Percentiles rank a stretch among this genome's conserved stretches.
phyloP scores from a whole-genome alignment of 1,140 invertebrate species.

The Drosophila leontia region DNA sequence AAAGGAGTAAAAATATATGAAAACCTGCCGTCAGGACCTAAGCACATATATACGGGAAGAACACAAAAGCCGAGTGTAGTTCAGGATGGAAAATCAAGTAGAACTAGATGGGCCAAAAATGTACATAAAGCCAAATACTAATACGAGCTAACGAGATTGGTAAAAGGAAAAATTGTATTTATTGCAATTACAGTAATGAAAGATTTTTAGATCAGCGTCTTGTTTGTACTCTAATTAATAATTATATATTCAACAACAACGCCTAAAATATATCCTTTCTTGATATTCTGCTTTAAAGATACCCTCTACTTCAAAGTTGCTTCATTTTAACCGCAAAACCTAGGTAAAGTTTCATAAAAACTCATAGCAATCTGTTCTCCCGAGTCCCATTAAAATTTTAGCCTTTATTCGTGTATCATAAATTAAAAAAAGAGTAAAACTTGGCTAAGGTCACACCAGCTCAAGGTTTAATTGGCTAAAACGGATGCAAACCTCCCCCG shows the following conservation, averaged over 20 bases:
- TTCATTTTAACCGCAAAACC: background rate
- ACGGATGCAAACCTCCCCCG: constrained; percentile 13
- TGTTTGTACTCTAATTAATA: background rate
- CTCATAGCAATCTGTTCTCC: background rate
- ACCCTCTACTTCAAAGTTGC: background rate
- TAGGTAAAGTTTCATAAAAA: constrained; percentile 1
- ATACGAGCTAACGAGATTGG: constrained; percentile 4
- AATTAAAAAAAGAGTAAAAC: constrained; percentile 48
- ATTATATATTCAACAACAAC: background rate
- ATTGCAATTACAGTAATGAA: background rate
- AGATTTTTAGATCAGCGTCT: background rate
- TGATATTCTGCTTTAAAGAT: background rate
- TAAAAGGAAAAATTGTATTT: background rate
- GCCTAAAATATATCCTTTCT: background rate
- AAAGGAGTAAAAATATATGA: constrained; percentile 29
- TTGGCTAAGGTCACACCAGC: constrained; percentile 44
- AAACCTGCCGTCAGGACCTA: constrained; percentile 24
- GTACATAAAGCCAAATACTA: constrained; percentile 1
- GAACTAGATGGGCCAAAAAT: constrained; percentile 8
- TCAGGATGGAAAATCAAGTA: constrained; percentile 41
- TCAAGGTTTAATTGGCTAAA: constrained; percentile 60
- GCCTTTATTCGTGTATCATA: constrained; percentile 35
- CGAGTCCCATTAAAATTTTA: constrained; percentile 22
- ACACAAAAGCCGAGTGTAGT: constrained; percentile 29
- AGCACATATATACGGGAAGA: background rate